Percentiles rank a stretch among this genome's conserved stretches.
Evolutionary conservation across 2,888 invertebrate species (phyloP).

Genomic region (Noctua janthina): DNA sequence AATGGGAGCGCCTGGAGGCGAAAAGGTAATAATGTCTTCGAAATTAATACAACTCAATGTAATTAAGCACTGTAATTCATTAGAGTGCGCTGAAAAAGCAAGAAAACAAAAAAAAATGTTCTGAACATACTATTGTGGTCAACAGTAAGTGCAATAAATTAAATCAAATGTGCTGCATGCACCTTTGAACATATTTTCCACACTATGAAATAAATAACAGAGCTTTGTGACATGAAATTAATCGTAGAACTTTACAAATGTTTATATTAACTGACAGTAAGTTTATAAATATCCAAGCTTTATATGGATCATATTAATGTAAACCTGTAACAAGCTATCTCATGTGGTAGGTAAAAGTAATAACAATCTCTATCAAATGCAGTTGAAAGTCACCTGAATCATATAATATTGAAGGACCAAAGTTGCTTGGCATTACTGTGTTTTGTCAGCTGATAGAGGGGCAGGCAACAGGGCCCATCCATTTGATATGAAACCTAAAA

Average conservation of each 20-base stretch:
- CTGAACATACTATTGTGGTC: not conserved
- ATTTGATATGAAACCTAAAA: not conserved
- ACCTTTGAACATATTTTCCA: not conserved
- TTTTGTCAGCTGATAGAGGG: not conserved
- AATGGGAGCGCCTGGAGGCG: slow-evolving; percentile 93
- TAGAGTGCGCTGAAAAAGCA: no score
- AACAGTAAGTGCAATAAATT: not conserved
- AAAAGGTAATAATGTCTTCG: slow-evolving; percentile 86
- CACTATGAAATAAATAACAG: not conserved
- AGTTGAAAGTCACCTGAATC: not conserved
- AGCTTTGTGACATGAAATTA: not conserved
- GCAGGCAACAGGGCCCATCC: not conserved
- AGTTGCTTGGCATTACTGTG: not conserved
- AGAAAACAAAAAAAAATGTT: not conserved
- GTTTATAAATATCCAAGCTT: slow-evolving; percentile 13
- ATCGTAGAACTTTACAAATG: not conserved
- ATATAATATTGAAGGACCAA: no score
- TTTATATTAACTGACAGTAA: not conserved
- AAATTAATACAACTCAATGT: not conserved
- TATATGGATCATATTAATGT: not conserved
- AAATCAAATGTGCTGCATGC: not conserved
- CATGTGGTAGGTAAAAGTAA: not conserved
- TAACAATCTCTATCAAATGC: not conserved
- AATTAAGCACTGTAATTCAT: not conserved
- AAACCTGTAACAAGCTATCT: not conserved